phyloP scores from a whole-genome alignment of 2,888 invertebrate genomes.

The Eupithecia subfuscata region DNA sequence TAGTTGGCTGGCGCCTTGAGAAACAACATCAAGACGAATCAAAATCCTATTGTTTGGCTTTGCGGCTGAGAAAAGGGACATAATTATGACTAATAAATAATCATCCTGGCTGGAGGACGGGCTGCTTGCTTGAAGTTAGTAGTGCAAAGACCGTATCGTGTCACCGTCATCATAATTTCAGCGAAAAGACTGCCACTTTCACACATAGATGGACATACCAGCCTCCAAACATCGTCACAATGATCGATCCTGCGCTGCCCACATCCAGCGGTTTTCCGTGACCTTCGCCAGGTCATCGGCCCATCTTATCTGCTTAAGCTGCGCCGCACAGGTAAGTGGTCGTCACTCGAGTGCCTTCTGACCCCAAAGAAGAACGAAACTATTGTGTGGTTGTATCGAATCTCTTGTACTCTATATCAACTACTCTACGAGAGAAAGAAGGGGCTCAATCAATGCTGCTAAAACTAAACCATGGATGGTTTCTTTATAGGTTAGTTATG shows the following conservation, averaged over 20 bases:
- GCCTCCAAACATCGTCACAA: not conserved
- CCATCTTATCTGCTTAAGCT: not conserved
- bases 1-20: slow-evolving; percentile 5
- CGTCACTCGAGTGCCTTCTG: not conserved
- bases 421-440: not conserved
- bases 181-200: not conserved
- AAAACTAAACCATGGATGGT: not conserved
- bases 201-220: not conserved
- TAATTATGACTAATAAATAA: not conserved
- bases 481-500: not conserved
- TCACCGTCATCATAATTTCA: not conserved
- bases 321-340: not conserved
- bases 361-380: not conserved
- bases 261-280: not conserved
- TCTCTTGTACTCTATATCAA: not conserved
- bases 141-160: not conserved
- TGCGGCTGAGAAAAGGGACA: not conserved
- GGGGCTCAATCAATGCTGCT: not conserved
- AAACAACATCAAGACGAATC: not conserved
- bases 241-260: not conserved
- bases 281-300: not conserved
- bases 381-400: not conserved
- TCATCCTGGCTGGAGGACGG: not conserved
- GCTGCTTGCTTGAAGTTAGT: not conserved
- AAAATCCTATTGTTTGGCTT: slow-evolving; percentile 2